phyloP scores from a whole-genome alignment of 1,140 invertebrate species.

The Anastrepha ludens region DNA sequence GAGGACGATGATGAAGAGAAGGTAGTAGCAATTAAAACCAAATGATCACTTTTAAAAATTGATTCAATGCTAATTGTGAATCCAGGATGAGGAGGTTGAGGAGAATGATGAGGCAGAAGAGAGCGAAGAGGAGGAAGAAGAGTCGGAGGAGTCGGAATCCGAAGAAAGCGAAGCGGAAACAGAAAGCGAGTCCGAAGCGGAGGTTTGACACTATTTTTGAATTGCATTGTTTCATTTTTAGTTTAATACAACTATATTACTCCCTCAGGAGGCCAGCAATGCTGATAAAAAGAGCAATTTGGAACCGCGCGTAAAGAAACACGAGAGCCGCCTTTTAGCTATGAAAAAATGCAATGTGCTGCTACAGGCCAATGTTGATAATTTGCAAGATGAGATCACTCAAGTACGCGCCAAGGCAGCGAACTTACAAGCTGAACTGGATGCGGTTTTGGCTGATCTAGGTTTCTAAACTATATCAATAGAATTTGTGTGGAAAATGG shows the following conservation, averaged over 20 bases:
- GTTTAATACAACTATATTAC: neutral
- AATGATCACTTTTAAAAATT: neutral
- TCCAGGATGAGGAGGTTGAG: slow-evolving; percentile 78
- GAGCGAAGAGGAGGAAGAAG: slow-evolving; percentile 80
- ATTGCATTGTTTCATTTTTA: neutral
- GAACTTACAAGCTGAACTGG: slow-evolving; percentile 86
- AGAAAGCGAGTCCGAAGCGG: slow-evolving; percentile 80
- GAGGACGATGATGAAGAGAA: slow-evolving; percentile 82
- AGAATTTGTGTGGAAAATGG: neutral
- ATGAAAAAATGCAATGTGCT: slow-evolving; percentile 91
- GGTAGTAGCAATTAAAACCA: slow-evolving; percentile 58
- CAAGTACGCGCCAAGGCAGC: slow-evolving; percentile 87
- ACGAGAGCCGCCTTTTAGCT: slow-evolving; percentile 84
- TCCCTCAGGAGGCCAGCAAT: slow-evolving; percentile 77
- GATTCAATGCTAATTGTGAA: neutral
- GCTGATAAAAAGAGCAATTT: slow-evolving; percentile 81
- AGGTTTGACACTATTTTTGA: slow-evolving; percentile 70
- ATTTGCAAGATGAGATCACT: slow-evolving; percentile 87
- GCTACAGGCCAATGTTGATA: slow-evolving; percentile 88
- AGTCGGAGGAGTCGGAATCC: slow-evolving; percentile 80
- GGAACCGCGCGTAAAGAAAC: slow-evolving; percentile 79
- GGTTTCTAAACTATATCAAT: slow-evolving; percentile 64
- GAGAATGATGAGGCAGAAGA: slow-evolving; percentile 79
- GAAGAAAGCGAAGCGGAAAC: slow-evolving; percentile 79
- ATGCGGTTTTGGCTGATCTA: slow-evolving; percentile 77